Percentiles rank a stretch among this genome's conserved stretches.
Conservation (phyloP, 2,888 invertebrate genomes). For the Tribolium freemani region DNA sequence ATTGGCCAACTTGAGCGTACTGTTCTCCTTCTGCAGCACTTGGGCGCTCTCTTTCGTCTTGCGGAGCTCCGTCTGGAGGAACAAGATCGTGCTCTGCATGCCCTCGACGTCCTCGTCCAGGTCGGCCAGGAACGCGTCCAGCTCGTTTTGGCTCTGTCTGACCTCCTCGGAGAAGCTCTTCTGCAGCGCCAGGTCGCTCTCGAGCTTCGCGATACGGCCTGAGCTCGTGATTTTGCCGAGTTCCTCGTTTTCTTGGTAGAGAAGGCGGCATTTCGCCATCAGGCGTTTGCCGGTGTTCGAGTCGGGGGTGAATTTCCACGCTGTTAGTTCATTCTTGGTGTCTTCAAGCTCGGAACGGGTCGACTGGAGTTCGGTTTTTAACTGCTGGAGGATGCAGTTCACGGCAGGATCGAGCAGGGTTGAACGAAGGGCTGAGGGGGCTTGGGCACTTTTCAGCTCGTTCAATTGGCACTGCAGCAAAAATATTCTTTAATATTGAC, state of each 20-base stretch:
- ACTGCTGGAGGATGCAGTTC: constrained; percentile 91
- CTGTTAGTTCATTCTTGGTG: constrained; percentile 96
- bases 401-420: constrained; percentile 95
- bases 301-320: constrained; percentile 99
- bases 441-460: constrained; percentile 91
- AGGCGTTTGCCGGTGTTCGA: constrained; percentile 97
- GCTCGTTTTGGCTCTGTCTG: constrained; percentile 95
- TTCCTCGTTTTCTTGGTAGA: constrained; percentile 98
- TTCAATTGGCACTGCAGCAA: constrained; percentile 88
- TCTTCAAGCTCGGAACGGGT: constrained; percentile 94
- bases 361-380: constrained; percentile 90
- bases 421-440: constrained; percentile 84
- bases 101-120: constrained; percentile 98
- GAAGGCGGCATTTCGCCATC: constrained; percentile 95
- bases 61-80: constrained; percentile 92
- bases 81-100: constrained; percentile 97
- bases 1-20: constrained; percentile 58
- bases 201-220: constrained; percentile 94
- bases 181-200: constrained; percentile 94
- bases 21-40: constrained; percentile 75
- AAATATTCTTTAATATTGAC: neutral
- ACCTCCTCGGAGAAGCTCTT: constrained; percentile 97
- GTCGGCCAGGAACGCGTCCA: constrained; percentile 96
- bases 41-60: constrained; percentile 78
- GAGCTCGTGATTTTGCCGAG: constrained; percentile 95